These are phyloP conservation scores for Leguminivora glycinivorella DNA, from an alignment of 1,140 invertebrate genomes.

Conservation along the genomic window DNA sequence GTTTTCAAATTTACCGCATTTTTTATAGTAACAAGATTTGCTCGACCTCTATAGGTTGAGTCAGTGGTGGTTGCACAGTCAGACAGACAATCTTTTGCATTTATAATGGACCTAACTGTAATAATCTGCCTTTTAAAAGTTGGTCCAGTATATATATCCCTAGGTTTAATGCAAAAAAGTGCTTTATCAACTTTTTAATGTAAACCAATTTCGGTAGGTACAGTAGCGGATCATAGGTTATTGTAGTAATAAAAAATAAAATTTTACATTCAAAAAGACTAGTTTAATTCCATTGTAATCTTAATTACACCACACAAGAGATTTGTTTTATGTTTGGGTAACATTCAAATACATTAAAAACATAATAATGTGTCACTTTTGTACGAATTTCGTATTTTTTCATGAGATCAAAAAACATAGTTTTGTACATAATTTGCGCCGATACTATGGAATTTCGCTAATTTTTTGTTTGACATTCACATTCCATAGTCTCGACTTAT, in stretches of 20 bases:
- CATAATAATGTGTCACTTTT: conserved; percentile 31
- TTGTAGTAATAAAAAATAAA: neutral
- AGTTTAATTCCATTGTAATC: conserved; percentile 51
- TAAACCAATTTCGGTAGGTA: neutral
- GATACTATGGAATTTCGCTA: neutral
- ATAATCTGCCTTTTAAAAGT: too few species aligned
- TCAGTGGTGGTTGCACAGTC: too few species aligned
- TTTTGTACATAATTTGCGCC: neutral
- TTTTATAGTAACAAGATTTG: too few species aligned
- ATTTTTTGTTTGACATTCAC: neutral
- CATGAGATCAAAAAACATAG: conserved; percentile 1
- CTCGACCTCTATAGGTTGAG: too few species aligned
- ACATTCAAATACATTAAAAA: conserved; percentile 39
- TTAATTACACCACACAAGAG: conserved; percentile 32
- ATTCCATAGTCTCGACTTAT: neutral
- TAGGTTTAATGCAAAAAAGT: too few species aligned
- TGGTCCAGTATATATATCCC: too few species aligned
- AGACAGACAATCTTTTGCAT: too few species aligned
- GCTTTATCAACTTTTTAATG: too few species aligned
- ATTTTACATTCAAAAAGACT: conserved; percentile 42
- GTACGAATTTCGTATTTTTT: conserved; percentile 6
- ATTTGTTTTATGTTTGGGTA: neutral
- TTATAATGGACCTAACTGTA: too few species aligned
- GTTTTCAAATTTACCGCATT: too few species aligned
- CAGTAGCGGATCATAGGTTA: neutral